phyloP scores from a whole-genome alignment of 2,113 vertebrate species.

The Antennarius striatus region DNA sequence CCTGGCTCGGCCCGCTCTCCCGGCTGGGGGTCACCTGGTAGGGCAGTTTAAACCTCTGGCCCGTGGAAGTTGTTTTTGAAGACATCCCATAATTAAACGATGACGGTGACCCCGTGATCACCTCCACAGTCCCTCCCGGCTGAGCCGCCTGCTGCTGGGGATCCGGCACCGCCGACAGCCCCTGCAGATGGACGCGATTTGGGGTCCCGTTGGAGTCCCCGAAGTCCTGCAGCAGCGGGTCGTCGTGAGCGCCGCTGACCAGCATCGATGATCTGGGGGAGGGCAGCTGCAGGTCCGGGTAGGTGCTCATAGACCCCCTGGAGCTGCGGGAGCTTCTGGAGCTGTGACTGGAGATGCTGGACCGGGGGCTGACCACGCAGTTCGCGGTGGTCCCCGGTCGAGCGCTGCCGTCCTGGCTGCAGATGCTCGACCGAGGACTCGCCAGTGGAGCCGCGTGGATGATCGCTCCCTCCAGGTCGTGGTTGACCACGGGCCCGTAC shows the following conservation, averaged over 20 bases:
- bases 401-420: conserved; percentile 82
- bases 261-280: conserved; percentile 86
- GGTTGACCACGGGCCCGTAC: conserved; percentile 72
- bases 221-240: conserved; percentile 77
- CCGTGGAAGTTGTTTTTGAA: conserved; percentile 72
- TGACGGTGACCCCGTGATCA: conserved; percentile 58
- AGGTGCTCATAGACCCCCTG: conserved; percentile 88
- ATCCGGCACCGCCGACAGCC: conserved; percentile 76
- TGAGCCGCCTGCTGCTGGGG: conserved; percentile 57
- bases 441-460: conserved; percentile 70
- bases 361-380: conserved; percentile 85
- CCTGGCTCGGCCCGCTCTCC: conserved; percentile 91
- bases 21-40: conserved; percentile 89
- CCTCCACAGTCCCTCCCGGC: conserved; percentile 57
- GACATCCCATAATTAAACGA: conserved; percentile 74
- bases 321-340: conserved; percentile 87
- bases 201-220: conserved; percentile 78
- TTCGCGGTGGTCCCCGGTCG: conserved; percentile 71
- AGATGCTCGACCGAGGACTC: conserved; percentile 88
- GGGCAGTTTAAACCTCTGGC: conserved; percentile 85
- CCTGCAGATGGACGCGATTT: conserved; percentile 76
- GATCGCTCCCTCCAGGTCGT: conserved; percentile 73
- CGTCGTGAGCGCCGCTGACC: conserved; percentile 79
- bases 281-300: conserved; percentile 85
- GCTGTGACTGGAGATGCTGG: conserved; percentile 91